Evolutionary conservation across 2,888 invertebrate genomes (phyloP).

Genomic region (Ochlodes sylvanus): DNA sequence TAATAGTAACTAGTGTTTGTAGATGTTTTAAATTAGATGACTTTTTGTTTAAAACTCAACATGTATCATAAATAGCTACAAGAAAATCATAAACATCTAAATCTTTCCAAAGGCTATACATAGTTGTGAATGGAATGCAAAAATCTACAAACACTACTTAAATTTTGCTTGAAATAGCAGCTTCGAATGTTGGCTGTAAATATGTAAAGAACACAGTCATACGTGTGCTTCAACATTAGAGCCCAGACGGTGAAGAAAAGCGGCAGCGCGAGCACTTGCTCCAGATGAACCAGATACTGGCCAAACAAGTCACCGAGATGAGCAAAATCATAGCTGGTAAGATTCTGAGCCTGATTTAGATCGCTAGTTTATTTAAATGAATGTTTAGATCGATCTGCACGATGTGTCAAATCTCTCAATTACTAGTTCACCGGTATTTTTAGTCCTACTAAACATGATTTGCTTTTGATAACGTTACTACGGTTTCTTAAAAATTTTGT

Average conservation of each 20-base stretch:
- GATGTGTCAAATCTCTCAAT: conserved; percentile 20
- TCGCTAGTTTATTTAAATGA: conserved; percentile 40
- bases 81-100: too few relatives aligned
- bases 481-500: too few relatives aligned
- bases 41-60: too few relatives aligned
- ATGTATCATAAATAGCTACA: too few relatives aligned
- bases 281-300: conserved; percentile 95
- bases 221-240: conserved; percentile 80
- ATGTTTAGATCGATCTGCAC: conserved; percentile 11
- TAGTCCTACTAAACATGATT: too few relatives aligned
- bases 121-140: not conserved
- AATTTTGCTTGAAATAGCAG: conserved; percentile 59
- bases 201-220: conserved; percentile 63
- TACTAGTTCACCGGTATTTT: not conserved
- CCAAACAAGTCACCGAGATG: conserved; percentile 97
- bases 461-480: too few relatives aligned
- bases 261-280: conserved; percentile 94
- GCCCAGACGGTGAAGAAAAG: conserved; percentile 93
- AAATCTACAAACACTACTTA: conserved; percentile 51
- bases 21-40: conserved; percentile 18
- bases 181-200: conserved; percentile 81
- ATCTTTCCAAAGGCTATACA: too few relatives aligned
- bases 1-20: conserved; percentile 42
- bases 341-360: conserved; percentile 55
- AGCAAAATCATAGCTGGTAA: conserved; percentile 98